phyloP scores from a whole-genome alignment of 2,888 invertebrate species.

The Crioceris asparagi region DNA sequence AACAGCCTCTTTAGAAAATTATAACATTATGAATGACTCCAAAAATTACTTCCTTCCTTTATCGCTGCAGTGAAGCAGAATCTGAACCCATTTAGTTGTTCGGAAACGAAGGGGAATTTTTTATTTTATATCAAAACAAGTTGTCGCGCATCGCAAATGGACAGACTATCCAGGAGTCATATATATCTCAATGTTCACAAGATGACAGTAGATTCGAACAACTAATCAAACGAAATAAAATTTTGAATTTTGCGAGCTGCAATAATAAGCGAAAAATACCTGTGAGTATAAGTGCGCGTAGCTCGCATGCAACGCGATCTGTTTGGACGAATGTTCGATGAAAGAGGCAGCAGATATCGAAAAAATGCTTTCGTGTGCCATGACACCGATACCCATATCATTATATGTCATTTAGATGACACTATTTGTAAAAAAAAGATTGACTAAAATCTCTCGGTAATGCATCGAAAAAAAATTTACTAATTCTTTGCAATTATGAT shows the following conservation, averaged over 20 bases:
- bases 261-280: conserved; percentile 7
- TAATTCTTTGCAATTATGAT: conserved; percentile 8
- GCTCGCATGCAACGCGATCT: conserved; percentile 9
- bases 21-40: conserved; percentile 9
- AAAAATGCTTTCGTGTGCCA: conserved; percentile 7
- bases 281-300: conserved; percentile 6
- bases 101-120: conserved; percentile 3
- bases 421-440: conserved; percentile 12
- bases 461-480: conserved; percentile 7
- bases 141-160: conserved; percentile 8
- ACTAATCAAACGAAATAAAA: conserved; percentile 6
- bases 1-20: conserved; percentile 8
- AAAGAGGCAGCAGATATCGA: conserved; percentile 5
- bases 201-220: conserved; percentile 8
- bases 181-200: too few relatives aligned
- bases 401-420: conserved; percentile 10
- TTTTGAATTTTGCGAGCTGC: conserved; percentile 6
- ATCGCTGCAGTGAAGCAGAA: conserved; percentile 6
- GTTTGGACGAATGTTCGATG: conserved; percentile 8
- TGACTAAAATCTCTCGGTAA: conserved; percentile 9
- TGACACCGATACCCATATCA: conserved; percentile 8
- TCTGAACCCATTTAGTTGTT: conserved; percentile 10
- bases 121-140: conserved; percentile 10
- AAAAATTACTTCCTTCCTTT: conserved; percentile 5
- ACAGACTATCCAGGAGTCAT: conserved; percentile 5